These are phyloP conservation scores for Shargacucullia verbasci DNA, from an alignment of 2,888 invertebrate species.

Conservation along the genomic window DNA sequence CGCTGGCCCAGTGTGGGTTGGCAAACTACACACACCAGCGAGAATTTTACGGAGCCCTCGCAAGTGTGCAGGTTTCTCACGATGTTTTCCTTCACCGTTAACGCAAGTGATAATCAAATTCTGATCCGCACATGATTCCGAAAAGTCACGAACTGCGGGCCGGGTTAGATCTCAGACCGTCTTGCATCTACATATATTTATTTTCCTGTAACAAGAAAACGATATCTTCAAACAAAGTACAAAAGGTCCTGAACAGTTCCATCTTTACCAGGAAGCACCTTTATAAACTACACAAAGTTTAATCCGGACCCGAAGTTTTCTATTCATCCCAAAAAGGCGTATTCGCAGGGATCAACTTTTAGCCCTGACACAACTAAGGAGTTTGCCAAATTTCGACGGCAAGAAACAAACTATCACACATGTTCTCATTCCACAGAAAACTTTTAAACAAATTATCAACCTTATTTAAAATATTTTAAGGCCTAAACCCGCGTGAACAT, in stretches of 20 bases:
- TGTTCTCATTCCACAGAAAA: slow-evolving; percentile 17
- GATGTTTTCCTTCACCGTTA: too few species aligned
- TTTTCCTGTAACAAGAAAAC: not conserved
- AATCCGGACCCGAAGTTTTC: slow-evolving; percentile 45
- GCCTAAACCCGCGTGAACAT: slow-evolving; percentile 4
- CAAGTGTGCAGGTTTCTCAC: too few species aligned
- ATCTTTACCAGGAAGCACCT: slow-evolving; percentile 8
- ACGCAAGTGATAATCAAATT: too few species aligned
- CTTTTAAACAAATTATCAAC: slow-evolving; percentile 15
- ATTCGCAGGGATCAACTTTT: slow-evolving; percentile 57
- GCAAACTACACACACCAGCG: too few species aligned
- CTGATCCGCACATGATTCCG: too few species aligned
- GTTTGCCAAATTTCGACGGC: slow-evolving; percentile 57
- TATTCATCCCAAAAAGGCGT: slow-evolving; percentile 55
- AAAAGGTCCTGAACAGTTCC: slow-evolving; percentile 8
- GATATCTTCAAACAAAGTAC: slow-evolving; percentile 5
- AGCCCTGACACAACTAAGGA: slow-evolving; percentile 49
- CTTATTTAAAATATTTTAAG: accelerated
- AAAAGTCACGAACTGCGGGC: too few species aligned
- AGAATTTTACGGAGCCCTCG: too few species aligned
- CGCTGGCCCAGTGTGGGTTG: too few species aligned
- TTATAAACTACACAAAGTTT: slow-evolving; percentile 43
- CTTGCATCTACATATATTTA: not conserved
- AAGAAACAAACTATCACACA: slow-evolving; percentile 47
- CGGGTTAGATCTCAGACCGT: too few species aligned